Conservation (phyloP, 2,888 invertebrate species). For the Orchesella flavescens region DNA sequence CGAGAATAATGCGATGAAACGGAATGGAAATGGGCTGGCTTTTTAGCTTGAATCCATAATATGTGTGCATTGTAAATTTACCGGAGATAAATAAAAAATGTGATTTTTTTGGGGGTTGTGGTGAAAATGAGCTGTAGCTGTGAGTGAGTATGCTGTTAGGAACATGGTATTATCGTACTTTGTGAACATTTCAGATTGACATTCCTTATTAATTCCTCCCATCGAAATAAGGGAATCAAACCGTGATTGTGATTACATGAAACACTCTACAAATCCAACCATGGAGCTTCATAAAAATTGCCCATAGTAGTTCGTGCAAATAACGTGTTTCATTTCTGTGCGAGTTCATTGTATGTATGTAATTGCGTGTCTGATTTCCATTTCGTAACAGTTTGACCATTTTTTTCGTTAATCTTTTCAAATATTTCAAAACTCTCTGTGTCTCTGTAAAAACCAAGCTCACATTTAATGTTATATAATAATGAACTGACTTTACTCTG, state of each 20-base stretch:
- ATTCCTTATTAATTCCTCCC: not conserved
- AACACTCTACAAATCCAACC: not conserved
- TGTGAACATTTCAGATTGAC: not conserved
- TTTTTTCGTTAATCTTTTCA: not conserved
- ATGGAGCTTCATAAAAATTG: not conserved
- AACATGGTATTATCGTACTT: not conserved
- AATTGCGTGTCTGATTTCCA: slow-evolving; percentile 8
- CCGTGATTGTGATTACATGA: slow-evolving; percentile 2
- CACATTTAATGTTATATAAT: not conserved
- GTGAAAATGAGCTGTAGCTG: no score
- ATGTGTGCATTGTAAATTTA: no score
- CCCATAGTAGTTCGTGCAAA: not conserved
- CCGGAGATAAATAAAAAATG: no score
- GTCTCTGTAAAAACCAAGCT: not conserved
- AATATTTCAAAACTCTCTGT: not conserved
- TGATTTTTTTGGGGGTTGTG: no score
- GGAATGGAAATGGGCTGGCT: not conserved
- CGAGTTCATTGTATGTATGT: no score
- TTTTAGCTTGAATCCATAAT: no score
- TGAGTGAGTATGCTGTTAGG: no score
- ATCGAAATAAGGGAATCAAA: slow-evolving; percentile 4
- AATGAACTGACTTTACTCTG: no score
- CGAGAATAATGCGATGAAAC: slow-evolving; percentile 5
- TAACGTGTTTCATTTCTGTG: no score
- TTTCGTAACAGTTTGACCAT: not conserved